phyloP scores from a whole-genome alignment of 2,888 invertebrate species.

The Nomada ferruginata region DNA sequence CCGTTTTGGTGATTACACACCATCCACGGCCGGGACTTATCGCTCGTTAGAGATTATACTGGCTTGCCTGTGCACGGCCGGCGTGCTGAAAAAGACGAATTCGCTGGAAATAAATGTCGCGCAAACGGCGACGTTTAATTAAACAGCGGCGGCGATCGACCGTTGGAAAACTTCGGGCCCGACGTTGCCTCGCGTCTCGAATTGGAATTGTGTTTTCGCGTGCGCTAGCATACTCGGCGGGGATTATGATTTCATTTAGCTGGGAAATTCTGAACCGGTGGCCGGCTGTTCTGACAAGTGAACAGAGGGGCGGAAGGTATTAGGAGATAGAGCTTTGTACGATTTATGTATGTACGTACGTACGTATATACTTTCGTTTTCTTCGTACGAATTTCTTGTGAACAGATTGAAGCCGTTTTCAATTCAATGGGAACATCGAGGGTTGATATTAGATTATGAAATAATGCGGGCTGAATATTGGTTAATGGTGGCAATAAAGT shows the following conservation, averaged over 20 bases:
- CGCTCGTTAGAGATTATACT: constrained; percentile 59
- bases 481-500: no score
- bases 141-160: neutral
- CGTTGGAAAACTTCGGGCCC: neutral
- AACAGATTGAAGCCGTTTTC: no score
- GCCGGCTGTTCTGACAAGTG: neutral
- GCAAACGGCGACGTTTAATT: constrained; percentile 18
- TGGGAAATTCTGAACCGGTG: neutral
- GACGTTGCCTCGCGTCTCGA: neutral
- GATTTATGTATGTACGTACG: no score
- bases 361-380: no score
- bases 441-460: no score
- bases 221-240: neutral
- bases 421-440: no score
- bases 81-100: constrained; percentile 26
- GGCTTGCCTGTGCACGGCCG: constrained; percentile 17
- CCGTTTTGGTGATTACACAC: constrained; percentile 67
- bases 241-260: constrained; percentile 2
- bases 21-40: constrained; percentile 54
- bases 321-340: no score
- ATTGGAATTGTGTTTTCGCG: neutral
- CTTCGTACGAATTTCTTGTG: no score
- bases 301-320: neutral
- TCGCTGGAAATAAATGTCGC: constrained; percentile 4
- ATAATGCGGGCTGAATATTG: no score